Conservation (phyloP, 2,888 invertebrate species). For the Chrysomela aeneicollis region DNA sequence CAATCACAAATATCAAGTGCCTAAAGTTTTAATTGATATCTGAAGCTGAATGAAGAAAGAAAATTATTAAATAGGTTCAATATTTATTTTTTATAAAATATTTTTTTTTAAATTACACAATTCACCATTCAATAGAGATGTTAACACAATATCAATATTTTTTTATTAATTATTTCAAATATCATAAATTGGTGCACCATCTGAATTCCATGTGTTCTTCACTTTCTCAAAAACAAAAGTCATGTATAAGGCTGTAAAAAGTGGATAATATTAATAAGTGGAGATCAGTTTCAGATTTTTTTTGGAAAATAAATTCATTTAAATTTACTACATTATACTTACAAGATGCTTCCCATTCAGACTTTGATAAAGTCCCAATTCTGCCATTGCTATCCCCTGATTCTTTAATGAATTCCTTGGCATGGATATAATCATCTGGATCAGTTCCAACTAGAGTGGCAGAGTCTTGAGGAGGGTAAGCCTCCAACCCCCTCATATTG, state of each 20-base stretch:
- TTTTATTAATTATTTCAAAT: conserved; percentile 42
- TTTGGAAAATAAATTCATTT: too few species aligned
- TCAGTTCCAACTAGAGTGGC: conserved; percentile 67
- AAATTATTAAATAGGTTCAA: neutral
- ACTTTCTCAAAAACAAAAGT: conserved; percentile 86
- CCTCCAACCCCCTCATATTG: conserved; percentile 83
- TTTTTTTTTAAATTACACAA: conserved; percentile 8
- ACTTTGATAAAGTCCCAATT: conserved; percentile 84
- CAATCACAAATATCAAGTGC: conserved; percentile 1
- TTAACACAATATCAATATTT: neutral
- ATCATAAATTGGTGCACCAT: conserved; percentile 70
- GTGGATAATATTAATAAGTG: conserved; percentile 3
- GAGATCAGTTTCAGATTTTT: too few species aligned
- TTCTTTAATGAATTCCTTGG: conserved; percentile 66
- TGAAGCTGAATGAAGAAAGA: neutral
- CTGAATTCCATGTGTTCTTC: conserved; percentile 70
- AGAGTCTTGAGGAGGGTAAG: conserved; percentile 73
- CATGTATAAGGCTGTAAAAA: conserved; percentile 77
- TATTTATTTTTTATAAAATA: too few species aligned
- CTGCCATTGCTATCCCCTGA: conserved; percentile 56
- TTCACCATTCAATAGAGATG: conserved; percentile 6
- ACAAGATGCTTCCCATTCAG: conserved; percentile 95
- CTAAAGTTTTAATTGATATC: neutral
- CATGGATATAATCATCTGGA: conserved; percentile 77
- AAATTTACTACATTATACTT: conserved; percentile 66